phyloP scores from a whole-genome alignment of 2,888 invertebrate species.

The Apotomis turbidana region DNA sequence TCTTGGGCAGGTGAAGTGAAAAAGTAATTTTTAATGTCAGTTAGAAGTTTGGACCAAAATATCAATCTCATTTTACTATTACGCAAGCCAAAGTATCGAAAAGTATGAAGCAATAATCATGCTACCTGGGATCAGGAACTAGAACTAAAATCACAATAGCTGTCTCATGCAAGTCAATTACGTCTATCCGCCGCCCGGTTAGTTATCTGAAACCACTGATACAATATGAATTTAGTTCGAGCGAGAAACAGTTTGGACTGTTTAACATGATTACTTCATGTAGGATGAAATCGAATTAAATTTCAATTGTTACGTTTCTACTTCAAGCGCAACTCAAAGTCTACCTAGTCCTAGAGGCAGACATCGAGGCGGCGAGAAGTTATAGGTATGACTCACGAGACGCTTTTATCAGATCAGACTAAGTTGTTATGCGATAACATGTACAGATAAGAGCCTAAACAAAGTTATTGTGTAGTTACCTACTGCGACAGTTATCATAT shows the following conservation, averaged over 20 bases:
- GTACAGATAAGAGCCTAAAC: conserved; percentile 1
- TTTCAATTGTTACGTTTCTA: conserved; percentile 55
- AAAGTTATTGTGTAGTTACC: conserved; percentile 8
- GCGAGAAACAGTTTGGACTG: conserved; percentile 68
- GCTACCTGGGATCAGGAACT: conserved; percentile 32
- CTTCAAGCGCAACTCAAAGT: conserved; percentile 13
- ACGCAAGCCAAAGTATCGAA: background rate
- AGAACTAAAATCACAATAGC: conserved; percentile 72
- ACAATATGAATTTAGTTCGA: conserved; percentile 73
- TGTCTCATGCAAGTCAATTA: conserved; percentile 81
- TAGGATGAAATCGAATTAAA: conserved; percentile 65
- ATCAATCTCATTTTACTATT: background rate
- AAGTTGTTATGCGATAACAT: conserved; percentile 37
- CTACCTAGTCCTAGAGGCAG: conserved; percentile 7
- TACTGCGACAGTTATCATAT: conserved; percentile 1
- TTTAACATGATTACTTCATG: conserved; percentile 69
- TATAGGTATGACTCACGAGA: conserved; percentile 43
- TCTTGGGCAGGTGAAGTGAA: too few species aligned
- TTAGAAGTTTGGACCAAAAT: background rate
- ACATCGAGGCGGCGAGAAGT: conserved; percentile 32
- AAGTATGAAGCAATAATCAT: background rate
- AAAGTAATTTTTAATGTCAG: too few species aligned
- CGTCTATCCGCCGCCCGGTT: conserved; percentile 77
- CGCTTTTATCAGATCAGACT: conserved; percentile 46
- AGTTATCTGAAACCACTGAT: conserved; percentile 70